Evolutionary conservation across 2,113 vertebrate genomes (phyloP), one percentile per base, ranked within the genome.

Genomic region (Etia nguti): DNA sequence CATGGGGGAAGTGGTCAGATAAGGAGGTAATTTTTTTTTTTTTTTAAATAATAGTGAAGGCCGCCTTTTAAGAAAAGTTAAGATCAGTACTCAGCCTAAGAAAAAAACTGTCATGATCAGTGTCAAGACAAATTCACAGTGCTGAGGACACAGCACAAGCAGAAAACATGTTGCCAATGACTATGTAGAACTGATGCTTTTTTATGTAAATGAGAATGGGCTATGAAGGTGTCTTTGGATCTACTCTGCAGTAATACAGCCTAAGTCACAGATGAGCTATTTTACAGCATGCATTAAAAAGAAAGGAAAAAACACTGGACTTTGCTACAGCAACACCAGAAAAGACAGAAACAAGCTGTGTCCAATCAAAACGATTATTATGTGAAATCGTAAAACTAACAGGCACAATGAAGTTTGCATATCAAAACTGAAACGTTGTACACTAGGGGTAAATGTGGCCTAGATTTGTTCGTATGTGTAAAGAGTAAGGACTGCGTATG

Each of bases 51-150:
- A 65, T 55, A 50, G 24, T 52, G 85, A 92, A 91, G 91, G 85
- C 79, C 85, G 54, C 38, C 26, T 79, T 85, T 77, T 22, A 75
- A 54, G 29, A 86, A 50, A 86, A 22, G 79, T 87, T 89, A 46
- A 79, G 34, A 89, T 85, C 22, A 36, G 46, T 77, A 77, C 46
- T 50, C 70, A 77, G 15, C 16, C 70, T 31, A 31, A 50, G 11
- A 62, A 80, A 87, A 81, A 86, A 80, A 81, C 79, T 55, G 50
- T 89, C 75, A 80, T 73, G 54, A 89, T 62, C 16, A 80, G 26
- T 36, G 75, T 84, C 34, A 16, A 86, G 82, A 20, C 77, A 50
- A 48, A 85, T 85, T 79, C 46, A 52, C 10, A 77, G 62, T 75
- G 41, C 46, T 85, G 73, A 93, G 60, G 86, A 79, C 86, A 79